Evolutionary conservation across 2,113 vertebrate species (phyloP).

Genomic region (Sisor rabdophorus): DNA sequence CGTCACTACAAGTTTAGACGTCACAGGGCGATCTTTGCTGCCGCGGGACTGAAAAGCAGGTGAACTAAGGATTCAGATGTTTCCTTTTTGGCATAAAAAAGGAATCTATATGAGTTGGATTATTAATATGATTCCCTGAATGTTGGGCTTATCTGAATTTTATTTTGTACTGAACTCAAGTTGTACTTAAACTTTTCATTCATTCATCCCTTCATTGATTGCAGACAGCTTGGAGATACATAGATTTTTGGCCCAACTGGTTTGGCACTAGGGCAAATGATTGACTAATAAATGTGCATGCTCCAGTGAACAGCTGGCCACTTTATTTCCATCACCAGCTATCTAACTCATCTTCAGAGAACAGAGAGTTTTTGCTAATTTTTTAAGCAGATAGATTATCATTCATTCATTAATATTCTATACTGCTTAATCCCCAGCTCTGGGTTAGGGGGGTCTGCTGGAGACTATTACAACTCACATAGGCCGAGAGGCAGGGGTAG

Average conservation of each 20-base stretch:
- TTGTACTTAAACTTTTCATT: too few species aligned
- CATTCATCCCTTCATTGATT: background rate
- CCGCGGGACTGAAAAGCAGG: background rate
- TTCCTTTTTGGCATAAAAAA: background rate
- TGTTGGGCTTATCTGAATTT: too few species aligned
- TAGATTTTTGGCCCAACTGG: constrained; percentile 9
- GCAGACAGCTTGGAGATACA: constrained; percentile 12
- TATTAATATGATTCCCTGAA: background rate
- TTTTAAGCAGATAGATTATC: too few species aligned
- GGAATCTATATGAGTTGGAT: background rate
- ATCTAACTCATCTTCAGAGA: background rate
- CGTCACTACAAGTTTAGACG: constrained; percentile 24
- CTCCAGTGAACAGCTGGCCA: constrained; percentile 24
- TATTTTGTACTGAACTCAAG: too few species aligned
- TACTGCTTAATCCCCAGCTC: too few species aligned
- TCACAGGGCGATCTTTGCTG: background rate
- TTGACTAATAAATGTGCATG: constrained; percentile 9
- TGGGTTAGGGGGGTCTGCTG: too few species aligned
- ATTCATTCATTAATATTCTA: too few species aligned
- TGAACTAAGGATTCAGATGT: background rate
- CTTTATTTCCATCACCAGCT: constrained; percentile 29
- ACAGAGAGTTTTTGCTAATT: too few species aligned
- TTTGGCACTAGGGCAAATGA: constrained; percentile 1
- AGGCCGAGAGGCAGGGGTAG: too few species aligned
- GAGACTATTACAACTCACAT: too few species aligned